phyloP scores from a whole-genome alignment of 2,113 vertebrate species.

The Ia io region DNA sequence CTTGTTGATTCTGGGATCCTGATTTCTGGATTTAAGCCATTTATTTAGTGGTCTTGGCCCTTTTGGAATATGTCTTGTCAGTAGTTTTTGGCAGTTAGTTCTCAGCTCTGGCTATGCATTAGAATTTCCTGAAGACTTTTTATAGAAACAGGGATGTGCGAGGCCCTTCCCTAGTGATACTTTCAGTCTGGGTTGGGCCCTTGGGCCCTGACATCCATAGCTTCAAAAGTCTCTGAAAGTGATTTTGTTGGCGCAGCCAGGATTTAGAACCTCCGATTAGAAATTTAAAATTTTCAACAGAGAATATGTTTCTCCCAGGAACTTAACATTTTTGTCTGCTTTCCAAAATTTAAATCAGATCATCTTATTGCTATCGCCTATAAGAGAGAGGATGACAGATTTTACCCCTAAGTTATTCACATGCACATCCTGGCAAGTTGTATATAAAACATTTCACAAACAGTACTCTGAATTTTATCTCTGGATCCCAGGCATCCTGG shows the following conservation, averaged over 20 bases:
- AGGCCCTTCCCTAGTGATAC: neutral
- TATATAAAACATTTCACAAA: conserved; percentile 8
- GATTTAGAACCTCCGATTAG: neutral
- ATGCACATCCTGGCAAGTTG: neutral
- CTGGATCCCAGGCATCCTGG: conserved; percentile 50
- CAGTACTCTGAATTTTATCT: conserved; percentile 61
- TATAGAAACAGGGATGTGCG: neutral
- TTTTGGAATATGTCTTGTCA: conserved; percentile 34
- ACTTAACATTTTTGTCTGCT: neutral
- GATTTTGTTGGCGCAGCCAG: neutral
- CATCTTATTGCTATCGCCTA: neutral
- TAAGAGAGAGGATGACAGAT: neutral
- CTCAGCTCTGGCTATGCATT: conserved; percentile 4
- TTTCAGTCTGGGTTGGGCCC: neutral
- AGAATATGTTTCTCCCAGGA: conserved; percentile 16
- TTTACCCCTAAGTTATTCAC: neutral
- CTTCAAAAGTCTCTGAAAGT: neutral
- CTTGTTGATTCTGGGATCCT: neutral
- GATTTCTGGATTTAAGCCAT: conserved; percentile 27
- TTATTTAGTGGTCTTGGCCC: neutral
- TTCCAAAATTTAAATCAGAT: conserved; percentile 16
- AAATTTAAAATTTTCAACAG: neutral
- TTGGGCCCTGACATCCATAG: neutral
- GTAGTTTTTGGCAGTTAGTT: neutral
- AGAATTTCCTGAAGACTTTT: neutral